Conservation (phyloP, 2,113 vertebrate genomes). For the Bungarus multicinctus region DNA sequence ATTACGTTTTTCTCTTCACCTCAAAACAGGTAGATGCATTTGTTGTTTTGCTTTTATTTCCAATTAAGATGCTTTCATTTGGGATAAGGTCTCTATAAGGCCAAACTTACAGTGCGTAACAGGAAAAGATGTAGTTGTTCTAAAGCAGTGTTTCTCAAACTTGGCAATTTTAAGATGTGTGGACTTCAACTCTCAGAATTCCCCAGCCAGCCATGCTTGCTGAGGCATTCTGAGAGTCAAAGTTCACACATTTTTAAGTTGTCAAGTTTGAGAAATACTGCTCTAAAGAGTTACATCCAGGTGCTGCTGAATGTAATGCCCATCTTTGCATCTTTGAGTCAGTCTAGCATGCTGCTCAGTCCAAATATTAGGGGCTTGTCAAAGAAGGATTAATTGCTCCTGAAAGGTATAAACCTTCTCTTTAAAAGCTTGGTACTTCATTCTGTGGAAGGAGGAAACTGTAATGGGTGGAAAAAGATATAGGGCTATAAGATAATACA, state of each 20-base stretch:
- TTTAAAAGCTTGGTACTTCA: not conserved
- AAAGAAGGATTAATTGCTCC: not conserved
- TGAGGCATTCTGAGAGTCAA: not conserved
- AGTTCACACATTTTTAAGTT: not conserved
- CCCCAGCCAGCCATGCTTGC: not conserved
- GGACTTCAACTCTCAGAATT: not conserved
- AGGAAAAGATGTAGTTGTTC: not conserved
- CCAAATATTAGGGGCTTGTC: not conserved
- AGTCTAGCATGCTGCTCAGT: not conserved
- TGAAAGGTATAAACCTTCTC: not conserved
- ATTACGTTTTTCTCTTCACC: not conserved
- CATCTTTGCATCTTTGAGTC: not conserved
- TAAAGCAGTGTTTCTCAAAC: not conserved
- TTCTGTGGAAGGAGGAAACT: not conserved
- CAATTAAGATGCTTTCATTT: constrained; percentile 26
- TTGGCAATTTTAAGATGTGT: not conserved
- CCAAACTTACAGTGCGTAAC: not conserved
- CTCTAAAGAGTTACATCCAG: not conserved
- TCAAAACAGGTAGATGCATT: constrained; percentile 1
- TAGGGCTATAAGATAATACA: not conserved
- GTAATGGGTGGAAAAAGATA: not conserved
- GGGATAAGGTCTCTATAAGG: constrained; percentile 25
- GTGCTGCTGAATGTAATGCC: not conserved
- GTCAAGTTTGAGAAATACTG: not conserved
- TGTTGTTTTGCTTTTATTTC: constrained; percentile 11